Percentiles rank a stretch among this genome's conserved stretches.
phyloP scores from a whole-genome alignment of 2,888 invertebrate genomes.

The Stegophylla sp. region DNA sequence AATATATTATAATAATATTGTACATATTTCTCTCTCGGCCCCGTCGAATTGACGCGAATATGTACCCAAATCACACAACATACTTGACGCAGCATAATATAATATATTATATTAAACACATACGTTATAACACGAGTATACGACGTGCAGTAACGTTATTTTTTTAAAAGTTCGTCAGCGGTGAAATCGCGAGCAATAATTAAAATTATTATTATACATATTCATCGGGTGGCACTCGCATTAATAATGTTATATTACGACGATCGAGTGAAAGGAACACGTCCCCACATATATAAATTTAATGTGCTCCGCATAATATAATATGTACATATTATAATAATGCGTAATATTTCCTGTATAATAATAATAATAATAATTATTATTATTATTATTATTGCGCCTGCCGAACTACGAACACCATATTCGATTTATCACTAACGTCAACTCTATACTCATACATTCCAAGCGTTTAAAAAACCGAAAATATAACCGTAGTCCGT shows the following conservation, averaged over 20 bases:
- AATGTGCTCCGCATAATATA: no score
- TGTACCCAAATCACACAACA: no score
- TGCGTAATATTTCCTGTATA: no score
- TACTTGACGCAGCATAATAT: no score
- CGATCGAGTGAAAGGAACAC: constrained; percentile 7
- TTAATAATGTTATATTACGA: no score
- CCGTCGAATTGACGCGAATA: no score
- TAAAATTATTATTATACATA: not conserved
- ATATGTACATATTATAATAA: no score
- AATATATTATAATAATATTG: no score
- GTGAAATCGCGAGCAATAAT: not conserved
- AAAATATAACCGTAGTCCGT: not conserved
- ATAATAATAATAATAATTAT: not conserved
- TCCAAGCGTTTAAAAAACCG: not conserved
- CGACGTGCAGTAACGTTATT: not conserved
- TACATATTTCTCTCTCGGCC: no score
- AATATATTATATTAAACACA: no score
- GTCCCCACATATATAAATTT: no score
- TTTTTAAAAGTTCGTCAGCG: not conserved
- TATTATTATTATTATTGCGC: constrained; percentile 2
- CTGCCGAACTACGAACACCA: not conserved
- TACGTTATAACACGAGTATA: not conserved
- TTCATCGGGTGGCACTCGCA: not conserved
- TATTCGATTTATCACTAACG: not conserved
- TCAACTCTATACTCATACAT: not conserved